phyloP scores from a whole-genome alignment of 2,113 vertebrate species.

The Psittacula cyanocephala region DNA sequence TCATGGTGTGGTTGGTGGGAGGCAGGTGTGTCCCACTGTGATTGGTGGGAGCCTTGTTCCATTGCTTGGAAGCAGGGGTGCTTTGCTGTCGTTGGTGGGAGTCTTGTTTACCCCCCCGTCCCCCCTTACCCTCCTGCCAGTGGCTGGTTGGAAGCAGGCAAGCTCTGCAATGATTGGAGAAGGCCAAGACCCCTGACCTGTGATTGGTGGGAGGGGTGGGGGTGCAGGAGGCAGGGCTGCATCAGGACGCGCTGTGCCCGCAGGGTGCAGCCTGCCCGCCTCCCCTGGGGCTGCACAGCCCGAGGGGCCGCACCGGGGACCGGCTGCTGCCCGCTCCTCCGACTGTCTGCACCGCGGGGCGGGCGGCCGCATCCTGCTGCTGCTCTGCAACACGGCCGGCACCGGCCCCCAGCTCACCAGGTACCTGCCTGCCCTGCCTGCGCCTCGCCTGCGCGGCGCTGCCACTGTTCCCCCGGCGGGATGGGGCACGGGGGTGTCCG shows the following conservation, averaged over 20 bases:
- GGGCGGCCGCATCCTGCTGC: constrained; percentile 79
- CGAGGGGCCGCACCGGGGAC: constrained; percentile 69
- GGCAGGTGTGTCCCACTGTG: neutral
- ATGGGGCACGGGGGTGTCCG: fast-evolving
- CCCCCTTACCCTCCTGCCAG: neutral
- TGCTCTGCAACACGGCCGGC: constrained; percentile 87
- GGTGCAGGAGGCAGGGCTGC: neutral
- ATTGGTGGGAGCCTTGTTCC: neutral
- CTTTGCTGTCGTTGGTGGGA: neutral
- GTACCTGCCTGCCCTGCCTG: constrained; percentile 49
- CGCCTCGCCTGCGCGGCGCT: neutral
- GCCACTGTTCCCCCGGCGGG: neutral
- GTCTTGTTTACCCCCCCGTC: neutral
- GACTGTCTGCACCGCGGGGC: constrained; percentile 77
- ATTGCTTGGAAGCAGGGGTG: neutral
- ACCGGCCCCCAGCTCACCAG: constrained; percentile 79
- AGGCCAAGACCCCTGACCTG: neutral
- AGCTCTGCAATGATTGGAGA: neutral
- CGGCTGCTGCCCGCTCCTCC: constrained; percentile 74
- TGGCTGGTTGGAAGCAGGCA: no score
- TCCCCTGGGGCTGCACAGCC: constrained; percentile 75
- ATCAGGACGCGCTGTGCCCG: neutral
- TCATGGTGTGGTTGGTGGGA: neutral
- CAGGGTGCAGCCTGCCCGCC: constrained; percentile 83
- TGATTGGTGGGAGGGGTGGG: neutral